Evolutionary conservation across 2,888 invertebrate genomes (phyloP).

Genomic region (Andrena trimmerana): DNA sequence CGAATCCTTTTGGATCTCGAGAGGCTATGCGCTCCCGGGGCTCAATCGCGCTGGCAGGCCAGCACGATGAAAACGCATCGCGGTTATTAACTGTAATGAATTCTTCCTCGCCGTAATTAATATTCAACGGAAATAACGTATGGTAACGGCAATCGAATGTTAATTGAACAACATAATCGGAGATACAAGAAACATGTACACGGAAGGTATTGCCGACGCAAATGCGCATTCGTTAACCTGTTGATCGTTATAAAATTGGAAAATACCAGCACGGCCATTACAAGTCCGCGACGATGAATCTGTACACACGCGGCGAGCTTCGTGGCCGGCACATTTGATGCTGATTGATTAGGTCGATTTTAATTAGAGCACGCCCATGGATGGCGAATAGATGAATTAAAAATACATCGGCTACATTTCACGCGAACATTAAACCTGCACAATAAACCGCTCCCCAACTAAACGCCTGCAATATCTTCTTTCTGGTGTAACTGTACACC

Average conservation of each 20-base stretch:
- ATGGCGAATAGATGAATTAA: conserved; percentile 4
- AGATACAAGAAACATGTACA: neutral
- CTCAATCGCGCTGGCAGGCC: conserved; percentile 14
- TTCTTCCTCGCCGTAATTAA: conserved; percentile 25
- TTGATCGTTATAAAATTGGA: conserved; percentile 59
- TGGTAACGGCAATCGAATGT: conserved; percentile 37
- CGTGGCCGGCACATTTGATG: conserved; percentile 23
- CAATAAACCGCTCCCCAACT: too few species aligned
- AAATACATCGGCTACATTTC: neutral
- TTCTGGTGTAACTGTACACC: neutral
- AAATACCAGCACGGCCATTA: conserved; percentile 16
- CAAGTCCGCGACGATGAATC: neutral
- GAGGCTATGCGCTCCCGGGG: neutral
- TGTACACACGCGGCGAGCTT: neutral
- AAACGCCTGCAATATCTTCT: neutral
- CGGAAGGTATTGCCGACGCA: neutral
- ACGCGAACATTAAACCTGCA: neutral
- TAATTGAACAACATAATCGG: conserved; percentile 25
- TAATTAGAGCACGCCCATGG: conserved; percentile 46
- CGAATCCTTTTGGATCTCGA: conserved; percentile 53
- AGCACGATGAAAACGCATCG: neutral
- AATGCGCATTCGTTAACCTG: conserved; percentile 52
- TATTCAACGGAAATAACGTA: conserved; percentile 40
- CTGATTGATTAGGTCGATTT: conserved; percentile 47
- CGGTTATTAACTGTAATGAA: conserved; percentile 6